phyloP scores from a whole-genome alignment of 2,113 vertebrate species.

The Onychorhynchus coronatus region DNA sequence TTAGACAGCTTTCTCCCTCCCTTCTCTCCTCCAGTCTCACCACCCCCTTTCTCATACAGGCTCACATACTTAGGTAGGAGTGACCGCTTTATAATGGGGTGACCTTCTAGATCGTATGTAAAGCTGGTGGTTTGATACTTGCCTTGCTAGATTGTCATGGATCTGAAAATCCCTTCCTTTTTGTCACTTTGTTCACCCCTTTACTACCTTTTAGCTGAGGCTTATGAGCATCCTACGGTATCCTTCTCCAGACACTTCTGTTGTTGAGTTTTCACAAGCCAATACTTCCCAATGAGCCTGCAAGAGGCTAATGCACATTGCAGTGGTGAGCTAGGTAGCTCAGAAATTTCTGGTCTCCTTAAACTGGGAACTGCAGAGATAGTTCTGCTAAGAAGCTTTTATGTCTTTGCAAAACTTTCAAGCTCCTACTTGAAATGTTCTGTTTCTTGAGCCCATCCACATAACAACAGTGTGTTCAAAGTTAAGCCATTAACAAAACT shows the following conservation, averaged over 20 bases:
- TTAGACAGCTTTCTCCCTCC: background rate
- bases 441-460: background rate
- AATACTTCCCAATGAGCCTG: background rate
- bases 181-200: background rate
- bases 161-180: background rate
- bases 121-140: accelerated
- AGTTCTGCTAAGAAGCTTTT: background rate
- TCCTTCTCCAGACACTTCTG: background rate
- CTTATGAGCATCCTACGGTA: background rate
- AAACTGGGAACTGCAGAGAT: background rate
- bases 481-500: background rate
- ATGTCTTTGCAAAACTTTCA: background rate
- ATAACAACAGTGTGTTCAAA: background rate
- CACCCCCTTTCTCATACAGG: accelerated
- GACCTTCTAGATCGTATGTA: background rate
- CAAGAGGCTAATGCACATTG: background rate
- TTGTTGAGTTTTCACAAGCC: background rate
- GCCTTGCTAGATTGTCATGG: background rate
- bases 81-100: background rate
- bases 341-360: background rate
- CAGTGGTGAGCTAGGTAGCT: background rate
- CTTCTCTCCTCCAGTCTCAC: background rate
- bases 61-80: accelerated
- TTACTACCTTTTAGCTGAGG: background rate
- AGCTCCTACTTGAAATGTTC: background rate